Evolutionary conservation across 2,113 vertebrate species (phyloP).

Genomic region (Cygnus atratus): DNA sequence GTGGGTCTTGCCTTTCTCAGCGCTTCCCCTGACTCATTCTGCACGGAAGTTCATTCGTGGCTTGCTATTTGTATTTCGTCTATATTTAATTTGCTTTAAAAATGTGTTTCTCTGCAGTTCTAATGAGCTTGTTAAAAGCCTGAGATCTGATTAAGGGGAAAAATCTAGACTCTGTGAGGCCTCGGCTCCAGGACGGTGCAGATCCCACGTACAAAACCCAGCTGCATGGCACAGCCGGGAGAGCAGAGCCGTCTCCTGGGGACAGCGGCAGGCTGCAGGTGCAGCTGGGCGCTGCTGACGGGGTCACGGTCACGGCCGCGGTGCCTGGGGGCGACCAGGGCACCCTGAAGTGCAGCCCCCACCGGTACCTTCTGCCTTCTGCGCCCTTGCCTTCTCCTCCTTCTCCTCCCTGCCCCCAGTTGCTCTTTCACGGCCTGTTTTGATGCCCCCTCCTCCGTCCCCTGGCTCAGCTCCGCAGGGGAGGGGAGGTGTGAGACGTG

Average conservation of each 20-base stretch:
- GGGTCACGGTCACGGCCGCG: too few species aligned
- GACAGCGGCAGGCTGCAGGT: neutral
- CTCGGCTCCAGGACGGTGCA: neutral
- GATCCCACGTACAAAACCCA: accelerated
- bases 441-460: too few species aligned
- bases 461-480: too few species aligned
- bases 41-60: neutral
- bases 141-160: neutral
- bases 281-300: too few species aligned
- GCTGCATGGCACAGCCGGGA: neutral
- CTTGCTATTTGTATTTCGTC: neutral
- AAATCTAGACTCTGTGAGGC: neutral
- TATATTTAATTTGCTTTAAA: neutral
- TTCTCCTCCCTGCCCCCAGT: too few species aligned
- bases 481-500: neutral
- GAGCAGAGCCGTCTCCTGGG: neutral
- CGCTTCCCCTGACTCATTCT: neutral
- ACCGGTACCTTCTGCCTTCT: too few species aligned
- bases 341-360: too few species aligned
- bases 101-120: neutral
- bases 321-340: too few species aligned
- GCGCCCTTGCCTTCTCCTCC: too few species aligned
- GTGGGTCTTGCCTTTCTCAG: neutral
- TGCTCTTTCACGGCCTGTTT: too few species aligned
- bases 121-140: neutral